Conservation (phyloP, 2,888 invertebrate genomes). For the Clitarchus hookeri region DNA sequence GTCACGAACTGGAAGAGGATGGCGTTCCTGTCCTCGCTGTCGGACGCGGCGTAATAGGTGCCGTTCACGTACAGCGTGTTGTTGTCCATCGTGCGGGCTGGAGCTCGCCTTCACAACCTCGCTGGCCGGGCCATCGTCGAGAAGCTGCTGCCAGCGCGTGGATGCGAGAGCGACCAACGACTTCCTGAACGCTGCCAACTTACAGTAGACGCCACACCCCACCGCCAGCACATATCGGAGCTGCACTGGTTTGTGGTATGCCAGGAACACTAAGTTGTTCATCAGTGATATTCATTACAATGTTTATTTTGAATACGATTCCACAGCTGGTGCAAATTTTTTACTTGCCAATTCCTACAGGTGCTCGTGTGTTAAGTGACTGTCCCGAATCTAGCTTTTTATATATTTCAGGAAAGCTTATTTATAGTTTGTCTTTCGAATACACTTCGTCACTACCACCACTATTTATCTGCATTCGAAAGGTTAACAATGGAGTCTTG, state of each 20-base stretch:
- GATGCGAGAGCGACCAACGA: not conserved
- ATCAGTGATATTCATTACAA: not conserved
- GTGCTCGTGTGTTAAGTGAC: no score
- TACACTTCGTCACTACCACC: no score
- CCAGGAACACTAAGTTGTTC: constrained; percentile 4
- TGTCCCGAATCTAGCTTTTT: no score
- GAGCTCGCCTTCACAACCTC: no score
- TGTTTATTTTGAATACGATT: no score
- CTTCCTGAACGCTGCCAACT: not conserved
- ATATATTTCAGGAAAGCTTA: no score
- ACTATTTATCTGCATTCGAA: no score
- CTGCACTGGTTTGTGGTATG: not conserved
- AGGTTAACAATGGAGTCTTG: no score
- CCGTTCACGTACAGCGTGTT: constrained; percentile 27
- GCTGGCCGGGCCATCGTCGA: not conserved
- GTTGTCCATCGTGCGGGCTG: not conserved
- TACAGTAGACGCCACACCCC: not conserved
- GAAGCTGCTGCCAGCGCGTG: constrained; percentile 3
- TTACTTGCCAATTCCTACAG: no score
- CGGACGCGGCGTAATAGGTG: constrained; percentile 22
- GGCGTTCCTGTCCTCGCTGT: constrained; percentile 28
- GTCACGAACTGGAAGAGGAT: constrained; percentile 75
- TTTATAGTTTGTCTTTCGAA: no score
- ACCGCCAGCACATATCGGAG: not conserved
- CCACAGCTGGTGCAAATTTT: no score